Evolutionary conservation across 2,797 vertebrate species (phyloP), one percentile per base, ranked within the genome.

Genomic region (Chloroceryle amazona): DNA sequence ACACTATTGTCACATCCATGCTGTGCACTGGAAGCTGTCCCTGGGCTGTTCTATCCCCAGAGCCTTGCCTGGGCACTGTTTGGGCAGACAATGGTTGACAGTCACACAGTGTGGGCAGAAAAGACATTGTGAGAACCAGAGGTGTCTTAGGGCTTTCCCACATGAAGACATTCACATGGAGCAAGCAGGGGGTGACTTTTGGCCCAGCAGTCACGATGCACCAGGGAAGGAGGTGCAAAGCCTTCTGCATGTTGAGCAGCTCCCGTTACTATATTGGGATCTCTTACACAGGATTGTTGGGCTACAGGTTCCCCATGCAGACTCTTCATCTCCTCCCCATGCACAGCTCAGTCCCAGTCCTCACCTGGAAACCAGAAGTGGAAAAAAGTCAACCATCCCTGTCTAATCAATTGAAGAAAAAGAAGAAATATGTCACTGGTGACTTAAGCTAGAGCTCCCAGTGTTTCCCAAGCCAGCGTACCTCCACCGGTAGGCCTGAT

Each of bases 241-340:
- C 14, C 39, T 44, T 4, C 62, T 72, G 39, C 57, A 37, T 18
- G 18, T 22, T 70, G 26, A 55, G 47, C 0, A 2, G 11, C 65
- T 60, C 52, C 49, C 26, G 44, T 37, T 26, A 29, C 28, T 31
- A 2, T 35, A 11, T 0, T 0, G 0, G 26, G 44, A 65, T 41
- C 12, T 39, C 51, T 55, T n/a, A 28, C 6, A n/a, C 0, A 2
- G 37, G 19, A 9, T 10, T 57, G 11, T 14, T 20, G 6, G n/a
- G 20, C 25, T 61, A 29, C 31, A 28, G 18, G 3, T 22, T 76
- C n/a, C n/a, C 29, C 35, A 52, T 3, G 6, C 9, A 67, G 35
- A 37, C 25, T 31, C 11, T 14, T 71, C 65, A 42, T 7, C 37
- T 71, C 22, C 20, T 81, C 11, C 46, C 18, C 6, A 8, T 16